phyloP scores from a whole-genome alignment of 2,797 vertebrate species.

The Artibeus jamaicensis region DNA sequence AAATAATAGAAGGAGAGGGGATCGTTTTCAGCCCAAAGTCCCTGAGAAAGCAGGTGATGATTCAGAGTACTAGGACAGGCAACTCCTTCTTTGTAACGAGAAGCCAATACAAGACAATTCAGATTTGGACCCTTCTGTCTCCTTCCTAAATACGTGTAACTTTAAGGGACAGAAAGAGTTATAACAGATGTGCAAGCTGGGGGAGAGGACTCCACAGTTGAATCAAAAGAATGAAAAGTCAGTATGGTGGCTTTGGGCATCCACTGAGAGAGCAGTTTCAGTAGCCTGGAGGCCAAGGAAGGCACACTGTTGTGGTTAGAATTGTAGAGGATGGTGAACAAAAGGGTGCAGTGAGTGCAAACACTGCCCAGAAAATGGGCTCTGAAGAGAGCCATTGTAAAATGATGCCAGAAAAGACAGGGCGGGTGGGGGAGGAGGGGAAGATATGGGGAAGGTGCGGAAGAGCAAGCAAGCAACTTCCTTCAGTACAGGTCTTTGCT shows the following conservation, averaged over 20 bases:
- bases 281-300: not conserved
- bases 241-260: not conserved
- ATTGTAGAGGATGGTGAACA: not conserved
- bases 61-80: not conserved
- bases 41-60: not conserved
- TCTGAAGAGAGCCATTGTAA: not conserved
- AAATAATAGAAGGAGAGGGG: not conserved
- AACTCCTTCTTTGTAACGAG: not conserved
- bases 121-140: not conserved
- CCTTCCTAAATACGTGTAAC: not conserved
- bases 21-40: not conserved
- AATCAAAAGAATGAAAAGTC: not conserved
- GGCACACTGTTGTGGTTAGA: not conserved
- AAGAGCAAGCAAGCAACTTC: not conserved
- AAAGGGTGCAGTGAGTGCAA: not conserved
- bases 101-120: not conserved
- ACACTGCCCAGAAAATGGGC: not conserved
- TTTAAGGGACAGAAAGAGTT: not conserved
- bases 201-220: not conserved
- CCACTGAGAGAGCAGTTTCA: not conserved
- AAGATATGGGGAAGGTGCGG: not conserved
- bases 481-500: not conserved
- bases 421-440: not conserved
- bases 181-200: not conserved
- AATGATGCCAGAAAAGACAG: not conserved